Percentiles rank a stretch among this genome's conserved stretches.
Evolutionary conservation across 2,797 vertebrate species (phyloP).

Genomic region (Falco peregrinus): DNA sequence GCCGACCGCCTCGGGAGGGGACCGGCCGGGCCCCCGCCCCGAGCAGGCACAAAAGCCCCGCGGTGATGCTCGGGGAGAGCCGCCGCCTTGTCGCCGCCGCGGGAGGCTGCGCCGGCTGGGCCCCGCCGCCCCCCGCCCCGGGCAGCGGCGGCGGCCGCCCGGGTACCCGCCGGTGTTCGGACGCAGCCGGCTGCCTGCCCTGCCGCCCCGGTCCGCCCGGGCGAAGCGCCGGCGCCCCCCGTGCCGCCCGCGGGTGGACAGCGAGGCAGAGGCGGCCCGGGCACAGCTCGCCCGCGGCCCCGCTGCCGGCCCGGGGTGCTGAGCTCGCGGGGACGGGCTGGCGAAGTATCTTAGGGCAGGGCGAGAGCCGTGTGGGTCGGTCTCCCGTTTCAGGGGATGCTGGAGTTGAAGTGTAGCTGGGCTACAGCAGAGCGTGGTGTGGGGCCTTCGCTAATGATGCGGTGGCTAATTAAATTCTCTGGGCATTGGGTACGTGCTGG

Average conservation of each 20-base stretch:
- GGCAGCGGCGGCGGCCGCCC: neutral
- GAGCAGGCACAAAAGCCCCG: conserved; percentile 1
- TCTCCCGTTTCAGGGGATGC: neutral
- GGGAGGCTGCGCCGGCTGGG: neutral
- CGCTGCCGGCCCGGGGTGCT: neutral
- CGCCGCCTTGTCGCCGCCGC: neutral
- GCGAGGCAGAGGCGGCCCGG: neutral
- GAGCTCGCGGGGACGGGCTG: neutral
- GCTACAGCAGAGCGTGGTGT: neutral
- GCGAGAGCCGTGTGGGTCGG: neutral
- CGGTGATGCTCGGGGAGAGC: neutral
- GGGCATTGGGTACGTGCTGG: neutral
- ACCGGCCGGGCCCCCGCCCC: neutral
- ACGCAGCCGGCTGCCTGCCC: neutral
- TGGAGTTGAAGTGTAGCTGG: neutral
- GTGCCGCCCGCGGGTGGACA: neutral
- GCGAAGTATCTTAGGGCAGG: neutral
- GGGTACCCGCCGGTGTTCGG: neutral
- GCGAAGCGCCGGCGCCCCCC: neutral
- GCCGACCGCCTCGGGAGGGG: neutral
- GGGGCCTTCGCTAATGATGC: neutral
- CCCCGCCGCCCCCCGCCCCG: neutral
- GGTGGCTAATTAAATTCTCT: neutral
- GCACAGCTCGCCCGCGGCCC: neutral
- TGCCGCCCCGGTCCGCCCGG: neutral